These are phyloP conservation scores for Alentia gelatinosa DNA, from an alignment of 2,888 invertebrate species.

Conservation along the genomic window DNA sequence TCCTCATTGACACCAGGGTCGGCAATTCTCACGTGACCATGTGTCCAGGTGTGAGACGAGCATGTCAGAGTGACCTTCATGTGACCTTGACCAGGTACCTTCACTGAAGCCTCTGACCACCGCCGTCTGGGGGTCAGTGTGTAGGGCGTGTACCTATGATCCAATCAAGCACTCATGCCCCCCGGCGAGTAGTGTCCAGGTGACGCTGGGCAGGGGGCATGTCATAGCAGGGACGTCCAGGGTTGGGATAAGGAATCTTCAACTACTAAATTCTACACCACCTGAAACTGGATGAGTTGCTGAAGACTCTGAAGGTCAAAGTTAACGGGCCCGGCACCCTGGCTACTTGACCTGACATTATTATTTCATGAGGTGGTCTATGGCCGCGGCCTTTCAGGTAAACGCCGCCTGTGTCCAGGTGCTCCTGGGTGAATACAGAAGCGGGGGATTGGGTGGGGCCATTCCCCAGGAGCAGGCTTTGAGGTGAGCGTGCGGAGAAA, in stretches of 20 bases:
- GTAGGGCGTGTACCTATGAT: not conserved
- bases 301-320: not conserved
- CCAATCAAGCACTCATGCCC: not conserved
- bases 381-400: not conserved
- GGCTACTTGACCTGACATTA: constrained; percentile 16
- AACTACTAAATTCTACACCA: not conserved
- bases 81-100: not conserved
- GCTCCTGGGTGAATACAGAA: too few species aligned
- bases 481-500: not conserved
- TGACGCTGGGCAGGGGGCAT: not conserved
- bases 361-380: constrained; percentile 9
- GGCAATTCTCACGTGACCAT: not conserved
- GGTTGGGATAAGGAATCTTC: not conserved
- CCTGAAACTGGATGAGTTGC: not conserved
- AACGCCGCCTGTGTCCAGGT: not conserved
- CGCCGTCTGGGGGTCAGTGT: not conserved
- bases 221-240: not conserved
- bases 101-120: not conserved
- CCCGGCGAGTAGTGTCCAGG: not conserved
- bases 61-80: constrained; percentile 9
- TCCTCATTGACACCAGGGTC: not conserved
- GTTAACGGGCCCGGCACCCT: too few species aligned
- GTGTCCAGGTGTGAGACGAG: not conserved
- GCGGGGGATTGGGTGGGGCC: not conserved
- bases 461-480: not conserved